These are phyloP conservation scores for Ficedula albicollis DNA, from an alignment of 2,797 vertebrate species.

Conservation along the genomic window DNA sequence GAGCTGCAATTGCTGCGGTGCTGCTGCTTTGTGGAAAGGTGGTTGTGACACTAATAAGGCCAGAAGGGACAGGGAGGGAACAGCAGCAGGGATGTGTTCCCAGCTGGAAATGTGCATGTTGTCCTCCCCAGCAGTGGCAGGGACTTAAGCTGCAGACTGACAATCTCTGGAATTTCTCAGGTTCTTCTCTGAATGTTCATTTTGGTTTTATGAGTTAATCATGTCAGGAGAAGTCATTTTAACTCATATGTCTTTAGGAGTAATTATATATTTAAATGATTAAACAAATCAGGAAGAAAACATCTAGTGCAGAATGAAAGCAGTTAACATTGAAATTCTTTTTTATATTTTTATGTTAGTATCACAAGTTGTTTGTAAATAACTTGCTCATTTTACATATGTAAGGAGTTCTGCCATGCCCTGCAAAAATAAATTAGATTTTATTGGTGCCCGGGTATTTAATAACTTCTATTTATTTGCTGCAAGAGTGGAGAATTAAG, in stretches of 20 bases:
- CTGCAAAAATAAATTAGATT: slow-evolving; percentile 79
- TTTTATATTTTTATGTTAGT: slow-evolving; percentile 72
- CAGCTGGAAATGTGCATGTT: slow-evolving; percentile 41
- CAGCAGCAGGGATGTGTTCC: background rate
- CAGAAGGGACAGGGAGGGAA: slow-evolving; percentile 42
- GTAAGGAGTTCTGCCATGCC: slow-evolving; percentile 75
- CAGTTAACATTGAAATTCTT: slow-evolving; percentile 68
- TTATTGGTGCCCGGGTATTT: slow-evolving; percentile 77
- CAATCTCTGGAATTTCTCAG: background rate
- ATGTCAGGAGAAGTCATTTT: slow-evolving; percentile 69
- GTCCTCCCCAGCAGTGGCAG: slow-evolving; percentile 31
- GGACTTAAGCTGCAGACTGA: slow-evolving; percentile 48
- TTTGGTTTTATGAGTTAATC: slow-evolving; percentile 70
- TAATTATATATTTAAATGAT: slow-evolving; percentile 79
- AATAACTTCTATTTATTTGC: slow-evolving; percentile 81
- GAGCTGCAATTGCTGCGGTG: background rate
- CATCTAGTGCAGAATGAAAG: slow-evolving; percentile 69
- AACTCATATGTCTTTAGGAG: slow-evolving; percentile 72
- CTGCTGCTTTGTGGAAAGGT: background rate
- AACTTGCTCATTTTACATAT: slow-evolving; percentile 75
- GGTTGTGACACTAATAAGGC: background rate
- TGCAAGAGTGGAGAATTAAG: slow-evolving; percentile 80
- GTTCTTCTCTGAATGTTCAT: slow-evolving; percentile 69
- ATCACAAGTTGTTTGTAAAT: slow-evolving; percentile 77
- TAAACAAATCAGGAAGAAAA: slow-evolving; percentile 77